These are phyloP conservation scores for Delichon dasypus DNA, from an alignment of 2,797 vertebrate species.

Conservation along the genomic window DNA sequence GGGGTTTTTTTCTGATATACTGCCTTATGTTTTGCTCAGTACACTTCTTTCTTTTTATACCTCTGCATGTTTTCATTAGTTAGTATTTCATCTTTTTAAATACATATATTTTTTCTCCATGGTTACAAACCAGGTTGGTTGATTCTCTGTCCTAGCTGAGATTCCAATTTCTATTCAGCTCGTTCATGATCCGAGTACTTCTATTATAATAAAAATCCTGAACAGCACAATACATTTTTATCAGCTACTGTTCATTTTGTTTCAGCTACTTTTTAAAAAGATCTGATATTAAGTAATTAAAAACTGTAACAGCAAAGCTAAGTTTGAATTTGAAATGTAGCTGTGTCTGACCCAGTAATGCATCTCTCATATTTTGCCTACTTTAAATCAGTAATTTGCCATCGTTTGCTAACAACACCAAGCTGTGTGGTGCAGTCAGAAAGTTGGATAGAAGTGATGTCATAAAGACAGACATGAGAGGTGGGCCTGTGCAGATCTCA, in stretches of 20 bases:
- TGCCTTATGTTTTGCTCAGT: neutral
- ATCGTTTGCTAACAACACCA: neutral
- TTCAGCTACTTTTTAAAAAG: neutral
- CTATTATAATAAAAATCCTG: neutral
- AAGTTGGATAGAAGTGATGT: neutral
- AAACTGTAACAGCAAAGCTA: neutral
- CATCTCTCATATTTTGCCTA: neutral
- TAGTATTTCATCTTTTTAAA: neutral
- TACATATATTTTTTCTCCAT: neutral
- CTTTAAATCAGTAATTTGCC: neutral
- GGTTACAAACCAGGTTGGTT: neutral
- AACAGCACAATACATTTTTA: neutral
- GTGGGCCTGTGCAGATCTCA: rapidly evolving
- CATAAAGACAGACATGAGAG: neutral
- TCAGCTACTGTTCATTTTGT: neutral
- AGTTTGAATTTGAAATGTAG: neutral
- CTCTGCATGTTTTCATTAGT: neutral
- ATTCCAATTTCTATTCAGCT: neutral
- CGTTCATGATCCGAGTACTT: neutral
- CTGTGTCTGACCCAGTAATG: neutral
- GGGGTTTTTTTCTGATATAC: neutral
- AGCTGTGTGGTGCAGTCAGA: neutral
- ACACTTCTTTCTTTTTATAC: neutral
- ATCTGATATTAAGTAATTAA: neutral
- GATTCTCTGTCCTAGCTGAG: neutral